Base-by-base conservation (phyloP, 1,140 invertebrate genomes). In the Aradophagus sp. region DNA sequence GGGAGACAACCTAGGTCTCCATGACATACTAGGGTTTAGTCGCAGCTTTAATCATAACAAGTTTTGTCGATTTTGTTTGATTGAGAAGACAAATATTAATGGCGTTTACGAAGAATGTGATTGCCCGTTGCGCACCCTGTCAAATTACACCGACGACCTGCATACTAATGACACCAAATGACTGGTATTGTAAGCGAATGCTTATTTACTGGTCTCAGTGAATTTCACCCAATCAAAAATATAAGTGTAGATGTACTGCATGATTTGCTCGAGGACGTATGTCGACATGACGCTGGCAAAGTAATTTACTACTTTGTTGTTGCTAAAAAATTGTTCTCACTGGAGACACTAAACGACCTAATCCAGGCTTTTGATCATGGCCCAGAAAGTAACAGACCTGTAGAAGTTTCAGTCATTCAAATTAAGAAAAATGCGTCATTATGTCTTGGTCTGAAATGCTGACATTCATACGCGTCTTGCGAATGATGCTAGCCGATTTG, bases 1-100 rank as follows among this genome's bases (percentile, higher is more conserved):
- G 11, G 81, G 79, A 8, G 80, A 84, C 50, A 84, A 84, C 48
- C 62, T 83, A 29, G 75, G 79, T 13, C 5, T 80, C 2, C 70
- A 84, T 50, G 45, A 45, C n/a, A 50, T 81, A 8, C 31, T 80
- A 12, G 81, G 77, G 14, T 78, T 81, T 32, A 38, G 26, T 15
- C 73, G 76, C 56, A 72, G 53, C 47, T 80, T 83, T 58, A 56
- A 55, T 16, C 32, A 68, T 5, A 71, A 48, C 39, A 48, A 56
- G 42, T 76, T 62, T 39, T 80, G 77, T 63, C 45, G 74, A 48
- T 76, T 78, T 67, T 82, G 80, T 61, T 61, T 44, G 23, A 52
- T 47, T 31, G 12, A 50, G 5, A 78, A 71, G 45, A 23, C 48
- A 44, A 41, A 72, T 29, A 63, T 55, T 11, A 41, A 77, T 20